These are phyloP conservation scores for Enchytraeus crypticus DNA, from an alignment of 2,888 invertebrate species.

Conservation along the genomic window DNA sequence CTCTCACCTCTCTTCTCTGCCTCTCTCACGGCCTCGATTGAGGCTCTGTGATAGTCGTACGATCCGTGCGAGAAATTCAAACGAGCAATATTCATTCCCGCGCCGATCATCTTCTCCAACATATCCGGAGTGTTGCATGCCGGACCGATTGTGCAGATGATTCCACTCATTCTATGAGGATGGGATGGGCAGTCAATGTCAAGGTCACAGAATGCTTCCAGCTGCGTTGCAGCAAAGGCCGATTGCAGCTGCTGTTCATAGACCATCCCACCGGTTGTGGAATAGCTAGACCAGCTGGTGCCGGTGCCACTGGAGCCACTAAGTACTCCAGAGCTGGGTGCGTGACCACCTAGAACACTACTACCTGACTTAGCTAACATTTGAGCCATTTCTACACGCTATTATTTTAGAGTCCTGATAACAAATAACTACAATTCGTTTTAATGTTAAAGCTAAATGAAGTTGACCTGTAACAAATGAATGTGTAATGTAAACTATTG, in stretches of 20 bases:
- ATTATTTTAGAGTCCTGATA: too few relatives aligned
- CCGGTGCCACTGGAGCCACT: too few relatives aligned
- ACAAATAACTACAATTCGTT: too few relatives aligned
- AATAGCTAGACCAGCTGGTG: conserved; percentile 21
- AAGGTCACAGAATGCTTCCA: conserved; percentile 88
- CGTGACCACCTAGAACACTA: too few relatives aligned
- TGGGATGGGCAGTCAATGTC: conserved; percentile 85
- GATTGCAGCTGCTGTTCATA: conserved; percentile 40
- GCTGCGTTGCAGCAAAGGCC: conserved; percentile 55
- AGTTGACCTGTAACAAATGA: too few relatives aligned
- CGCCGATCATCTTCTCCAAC: conserved; percentile 86
- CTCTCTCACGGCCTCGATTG: conserved; percentile 73
- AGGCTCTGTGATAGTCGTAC: conserved; percentile 71
- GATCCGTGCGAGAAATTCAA: conserved; percentile 92
- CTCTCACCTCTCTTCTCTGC: conserved; percentile 54
- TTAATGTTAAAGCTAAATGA: too few relatives aligned
- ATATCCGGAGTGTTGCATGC: conserved; percentile 60
- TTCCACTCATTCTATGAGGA: conserved; percentile 80
- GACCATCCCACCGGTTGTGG: conserved; percentile 23
- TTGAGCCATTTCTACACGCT: too few relatives aligned
- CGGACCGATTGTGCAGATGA: conserved; percentile 88
- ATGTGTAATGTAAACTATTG: too few relatives aligned
- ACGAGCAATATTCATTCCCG: conserved; percentile 92
- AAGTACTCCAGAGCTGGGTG: not conserved
- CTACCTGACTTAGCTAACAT: too few relatives aligned